Base-by-base conservation (phyloP, 1,140 invertebrate genomes). In the Riptortus pedestris region DNA sequence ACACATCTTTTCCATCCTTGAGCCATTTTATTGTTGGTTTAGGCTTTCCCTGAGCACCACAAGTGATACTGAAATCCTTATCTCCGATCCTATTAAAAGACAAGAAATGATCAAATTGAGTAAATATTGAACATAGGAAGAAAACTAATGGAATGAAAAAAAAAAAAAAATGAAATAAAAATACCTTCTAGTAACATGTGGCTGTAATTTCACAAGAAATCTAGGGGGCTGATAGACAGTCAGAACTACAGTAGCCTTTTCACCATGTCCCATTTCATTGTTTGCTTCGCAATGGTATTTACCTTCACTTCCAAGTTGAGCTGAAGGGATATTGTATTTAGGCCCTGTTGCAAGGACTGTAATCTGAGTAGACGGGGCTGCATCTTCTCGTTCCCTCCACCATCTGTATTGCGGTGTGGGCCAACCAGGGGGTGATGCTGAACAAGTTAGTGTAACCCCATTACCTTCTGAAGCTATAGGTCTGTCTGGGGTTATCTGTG, bases 211-310 rank as follows among this genome's bases (percentile, higher is more conserved):
- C 22, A 84, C 80, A 47, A 88, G 79, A 70, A 95, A 87, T 63
- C 85, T 84, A 0, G 92, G 91, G 0, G 89, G 85, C 71, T 94
- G 91, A 70, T 92, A 83, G 0, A 96, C 91, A 71, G 87, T 86
- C 2, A 96, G 77, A 59, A 83, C 82, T 12, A 91, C 88, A 0
- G 86, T 87, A 0, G 88, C 90, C 48, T 86, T 78, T 67, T 89
- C 86, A 0, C 91, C 90, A 55, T 84, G 84, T 3, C 93, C 93
- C 64, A 94, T 79, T 72, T 91, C 88, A 70, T 95, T 96, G 18
- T 83, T 85, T 0, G 91, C 90, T 71, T 92, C 87, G 71, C 93
- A 96, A 70, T 86, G 86, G 73, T 95, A 95, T 20, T 83, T 84
- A 1, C 91, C 93, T 74, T 94, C 92, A 70, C 86, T 89, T 12